Percentiles rank a stretch among this genome's conserved stretches.
These are phyloP conservation scores for Macrotus californicus DNA, from an alignment of 2,113 vertebrate species.

Conservation along the genomic window DNA sequence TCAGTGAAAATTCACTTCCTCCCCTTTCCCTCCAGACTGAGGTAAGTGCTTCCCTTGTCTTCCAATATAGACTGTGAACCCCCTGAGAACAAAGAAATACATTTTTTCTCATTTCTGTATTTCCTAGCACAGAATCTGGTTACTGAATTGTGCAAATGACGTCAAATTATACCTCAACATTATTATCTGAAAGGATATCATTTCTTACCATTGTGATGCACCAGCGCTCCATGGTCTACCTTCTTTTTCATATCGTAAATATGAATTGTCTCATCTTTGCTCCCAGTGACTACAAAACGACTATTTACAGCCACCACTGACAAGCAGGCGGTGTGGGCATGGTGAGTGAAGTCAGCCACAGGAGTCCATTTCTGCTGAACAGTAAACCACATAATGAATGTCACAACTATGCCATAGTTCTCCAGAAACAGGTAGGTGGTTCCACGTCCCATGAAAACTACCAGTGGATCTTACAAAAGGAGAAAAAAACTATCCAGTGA, in stretches of 20 bases:
- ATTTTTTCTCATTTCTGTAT: neutral
- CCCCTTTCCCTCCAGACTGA: neutral
- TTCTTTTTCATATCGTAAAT: conserved; percentile 95
- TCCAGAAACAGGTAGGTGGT: neutral
- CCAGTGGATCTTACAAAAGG: neutral
- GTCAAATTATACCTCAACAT: neutral
- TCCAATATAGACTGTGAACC: neutral
- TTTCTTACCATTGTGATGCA: conserved; percentile 90
- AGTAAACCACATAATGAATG: neutral
- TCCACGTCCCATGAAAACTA: neutral
- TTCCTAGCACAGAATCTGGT: neutral
- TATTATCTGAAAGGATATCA: neutral
- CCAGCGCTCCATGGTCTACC: conserved; percentile 87
- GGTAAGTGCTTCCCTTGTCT: neutral
- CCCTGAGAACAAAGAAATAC: neutral
- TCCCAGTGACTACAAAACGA: conserved; percentile 92
- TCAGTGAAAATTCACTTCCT: neutral
- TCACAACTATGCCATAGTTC: neutral
- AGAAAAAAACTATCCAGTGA: neutral
- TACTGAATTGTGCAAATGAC: neutral
- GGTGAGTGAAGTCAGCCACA: conserved; percentile 89
- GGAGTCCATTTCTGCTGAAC: conserved; percentile 85
- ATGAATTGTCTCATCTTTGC: conserved; percentile 97
- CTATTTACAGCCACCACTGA: conserved; percentile 86
- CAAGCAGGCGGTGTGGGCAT: conserved; percentile 91